Evolutionary conservation across 2,113 vertebrate species (phyloP).

Genomic region (Pogonocichla stellata): DNA sequence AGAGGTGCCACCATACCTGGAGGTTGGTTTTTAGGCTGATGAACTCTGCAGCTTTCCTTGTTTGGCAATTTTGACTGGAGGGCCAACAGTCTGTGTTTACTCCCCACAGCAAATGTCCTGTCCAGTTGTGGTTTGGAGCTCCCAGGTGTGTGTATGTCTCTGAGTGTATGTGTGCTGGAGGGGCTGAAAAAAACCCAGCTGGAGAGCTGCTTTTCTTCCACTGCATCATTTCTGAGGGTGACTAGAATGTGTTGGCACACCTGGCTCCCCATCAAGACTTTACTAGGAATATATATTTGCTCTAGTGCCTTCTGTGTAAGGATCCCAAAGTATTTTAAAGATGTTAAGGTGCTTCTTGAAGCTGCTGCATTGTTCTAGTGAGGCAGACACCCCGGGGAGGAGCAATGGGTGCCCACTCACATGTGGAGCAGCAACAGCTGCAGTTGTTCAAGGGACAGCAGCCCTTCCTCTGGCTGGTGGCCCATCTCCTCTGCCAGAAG

Average conservation of each 20-base stretch:
- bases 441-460: neutral
- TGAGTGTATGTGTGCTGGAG: neutral
- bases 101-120: neutral
- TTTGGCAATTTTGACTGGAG: neutral
- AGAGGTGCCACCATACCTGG: neutral
- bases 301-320: neutral
- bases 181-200: neutral
- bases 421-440: neutral
- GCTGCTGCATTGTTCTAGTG: neutral
- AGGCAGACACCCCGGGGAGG: neutral
- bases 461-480: neutral
- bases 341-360: neutral
- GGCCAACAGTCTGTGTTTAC: neutral
- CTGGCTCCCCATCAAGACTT: rapidly evolving
- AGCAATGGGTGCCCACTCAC: neutral
- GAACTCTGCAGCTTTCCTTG: neutral
- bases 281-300: neutral
- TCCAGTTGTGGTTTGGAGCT: neutral
- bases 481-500: neutral
- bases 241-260: neutral
- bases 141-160: rapidly evolving
- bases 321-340: neutral
- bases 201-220: neutral
- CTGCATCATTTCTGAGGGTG: neutral
- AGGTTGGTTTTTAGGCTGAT: neutral